Percentiles rank a stretch among this genome's conserved stretches.
These are phyloP conservation scores for Halichoerus grypus DNA, from an alignment of 2,113 vertebrate species.

Conservation along the genomic window DNA sequence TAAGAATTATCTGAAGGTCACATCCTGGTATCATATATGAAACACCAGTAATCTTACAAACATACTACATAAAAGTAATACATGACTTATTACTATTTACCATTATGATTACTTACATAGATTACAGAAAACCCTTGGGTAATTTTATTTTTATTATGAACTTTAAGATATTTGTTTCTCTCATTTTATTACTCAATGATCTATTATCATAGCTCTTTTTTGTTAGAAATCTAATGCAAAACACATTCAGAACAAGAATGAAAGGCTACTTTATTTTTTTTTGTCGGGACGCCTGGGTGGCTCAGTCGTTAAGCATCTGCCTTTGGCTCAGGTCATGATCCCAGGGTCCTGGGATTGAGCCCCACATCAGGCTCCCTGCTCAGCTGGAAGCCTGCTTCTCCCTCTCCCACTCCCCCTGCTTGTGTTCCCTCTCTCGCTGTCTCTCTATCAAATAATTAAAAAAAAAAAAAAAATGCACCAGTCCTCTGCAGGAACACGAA, in stretches of 20 bases:
- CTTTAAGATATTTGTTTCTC: constrained; percentile 26
- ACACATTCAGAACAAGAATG: background rate
- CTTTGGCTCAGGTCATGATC: no score
- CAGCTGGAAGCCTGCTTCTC: no score
- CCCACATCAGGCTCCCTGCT: no score
- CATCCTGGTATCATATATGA: constrained; percentile 5
- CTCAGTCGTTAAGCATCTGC: no score
- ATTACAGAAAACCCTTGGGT: background rate
- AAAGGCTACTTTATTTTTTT: background rate
- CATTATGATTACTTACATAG: background rate
- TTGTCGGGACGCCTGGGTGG: no score
- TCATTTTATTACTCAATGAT: background rate
- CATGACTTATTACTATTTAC: constrained; percentile 11
- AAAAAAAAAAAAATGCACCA: background rate
- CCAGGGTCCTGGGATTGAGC: no score
- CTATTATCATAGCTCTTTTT: constrained; percentile 28
- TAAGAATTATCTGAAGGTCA: constrained; percentile 50
- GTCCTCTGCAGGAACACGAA: background rate
- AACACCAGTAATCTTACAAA: constrained; percentile 38
- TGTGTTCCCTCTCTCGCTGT: no score
- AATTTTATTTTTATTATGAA: constrained; percentile 53
- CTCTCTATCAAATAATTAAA: no score
- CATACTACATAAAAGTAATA: background rate
- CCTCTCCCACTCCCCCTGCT: no score
- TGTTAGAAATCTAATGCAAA: constrained; percentile 31